Conservation (phyloP, 2,113 vertebrate species). For the Porphyrio hochstetteri region DNA sequence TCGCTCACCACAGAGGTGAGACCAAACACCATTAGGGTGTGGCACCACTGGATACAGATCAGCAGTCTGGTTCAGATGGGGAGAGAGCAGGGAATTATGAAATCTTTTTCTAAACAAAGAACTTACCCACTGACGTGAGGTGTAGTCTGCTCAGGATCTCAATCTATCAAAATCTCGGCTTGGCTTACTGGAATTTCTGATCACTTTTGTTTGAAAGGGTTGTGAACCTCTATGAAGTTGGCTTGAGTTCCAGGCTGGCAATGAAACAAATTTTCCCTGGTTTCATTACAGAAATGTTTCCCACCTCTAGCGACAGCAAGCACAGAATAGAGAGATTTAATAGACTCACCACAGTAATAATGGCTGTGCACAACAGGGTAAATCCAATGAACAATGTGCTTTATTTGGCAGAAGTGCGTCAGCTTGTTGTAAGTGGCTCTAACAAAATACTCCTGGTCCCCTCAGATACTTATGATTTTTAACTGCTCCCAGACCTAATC, state of each 20-base stretch:
- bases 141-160: not conserved
- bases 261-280: constrained; percentile 54
- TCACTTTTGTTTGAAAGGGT: constrained; percentile 6
- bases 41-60: not conserved
- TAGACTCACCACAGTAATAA: constrained; percentile 65
- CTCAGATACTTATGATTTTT: not conserved
- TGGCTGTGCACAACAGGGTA: constrained; percentile 45
- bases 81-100: not conserved
- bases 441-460: constrained; percentile 12
- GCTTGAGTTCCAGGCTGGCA: constrained; percentile 46
- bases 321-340: constrained; percentile 59
- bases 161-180: not conserved
- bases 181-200: constrained; percentile 20
- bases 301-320: constrained; percentile 59
- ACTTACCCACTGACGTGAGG: not conserved
- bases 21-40: not conserved
- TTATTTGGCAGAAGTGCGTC: constrained; percentile 55
- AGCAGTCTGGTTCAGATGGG: not conserved
- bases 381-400: constrained; percentile 47
- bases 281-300: constrained; percentile 69
- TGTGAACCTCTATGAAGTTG: constrained; percentile 45
- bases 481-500: constrained; percentile 20
- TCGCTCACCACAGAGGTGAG: not conserved
- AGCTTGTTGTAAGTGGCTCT: constrained; percentile 30
- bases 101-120: not conserved